These are phyloP conservation scores for Heterochromis multidens DNA, from an alignment of 2,113 vertebrate species.

Conservation along the genomic window DNA sequence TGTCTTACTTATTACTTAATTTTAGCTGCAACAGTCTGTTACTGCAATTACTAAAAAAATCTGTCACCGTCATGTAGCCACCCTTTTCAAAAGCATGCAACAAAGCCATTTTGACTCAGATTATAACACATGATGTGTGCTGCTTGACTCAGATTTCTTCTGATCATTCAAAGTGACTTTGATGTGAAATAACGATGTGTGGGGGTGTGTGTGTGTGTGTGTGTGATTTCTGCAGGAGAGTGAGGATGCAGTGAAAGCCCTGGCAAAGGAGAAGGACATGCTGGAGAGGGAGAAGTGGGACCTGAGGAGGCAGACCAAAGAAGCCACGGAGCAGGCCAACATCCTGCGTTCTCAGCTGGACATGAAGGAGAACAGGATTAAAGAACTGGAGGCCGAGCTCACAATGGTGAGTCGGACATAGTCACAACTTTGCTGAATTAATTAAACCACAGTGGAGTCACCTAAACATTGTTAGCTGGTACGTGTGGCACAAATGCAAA, in stretches of 20 bases:
- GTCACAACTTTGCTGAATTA: background rate
- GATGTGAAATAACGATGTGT: background rate
- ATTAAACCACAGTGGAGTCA: background rate
- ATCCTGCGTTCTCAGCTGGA: slow-evolving; percentile 91
- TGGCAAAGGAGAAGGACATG: slow-evolving; percentile 94
- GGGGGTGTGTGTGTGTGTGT: background rate
- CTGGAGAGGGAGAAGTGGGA: slow-evolving; percentile 98
- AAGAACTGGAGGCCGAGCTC: slow-evolving; percentile 96
- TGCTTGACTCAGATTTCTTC: background rate
- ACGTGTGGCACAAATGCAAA: background rate
- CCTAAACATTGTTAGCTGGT: background rate
- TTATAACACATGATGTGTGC: background rate
- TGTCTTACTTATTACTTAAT: background rate
- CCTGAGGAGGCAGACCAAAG: slow-evolving; percentile 92
- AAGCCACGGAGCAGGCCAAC: slow-evolving; percentile 89
- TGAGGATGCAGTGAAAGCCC: slow-evolving; percentile 90
- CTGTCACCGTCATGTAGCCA: background rate
- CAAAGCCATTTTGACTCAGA: background rate
- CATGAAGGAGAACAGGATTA: slow-evolving; percentile 97
- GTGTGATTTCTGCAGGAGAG: slow-evolving; percentile 82
- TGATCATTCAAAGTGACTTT: background rate
- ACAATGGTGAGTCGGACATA: slow-evolving; percentile 86
- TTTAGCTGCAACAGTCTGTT: background rate
- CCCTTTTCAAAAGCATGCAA: background rate
- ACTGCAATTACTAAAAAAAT: background rate